phyloP scores from a whole-genome alignment of 2,888 invertebrate genomes.

The Helleia helle region DNA sequence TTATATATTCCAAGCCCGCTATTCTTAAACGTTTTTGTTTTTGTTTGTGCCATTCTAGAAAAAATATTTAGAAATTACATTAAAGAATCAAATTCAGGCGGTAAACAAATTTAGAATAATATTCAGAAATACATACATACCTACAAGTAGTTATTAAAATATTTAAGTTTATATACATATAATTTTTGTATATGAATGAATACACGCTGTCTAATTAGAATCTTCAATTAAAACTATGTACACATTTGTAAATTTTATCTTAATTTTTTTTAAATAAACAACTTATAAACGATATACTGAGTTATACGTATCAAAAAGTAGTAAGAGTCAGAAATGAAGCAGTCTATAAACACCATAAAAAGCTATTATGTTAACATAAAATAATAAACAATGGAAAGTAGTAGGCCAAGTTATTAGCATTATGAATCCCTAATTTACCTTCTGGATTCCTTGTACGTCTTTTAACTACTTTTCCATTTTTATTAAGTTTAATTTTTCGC shows the following conservation, averaged over 20 bases:
- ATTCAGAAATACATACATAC: too few species aligned
- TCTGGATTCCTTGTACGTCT: slow-evolving; percentile 64
- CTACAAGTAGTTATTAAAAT: too few species aligned
- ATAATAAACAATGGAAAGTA: slow-evolving; percentile 1
- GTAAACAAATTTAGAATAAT: too few species aligned
- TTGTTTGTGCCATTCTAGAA: slow-evolving; percentile 75
- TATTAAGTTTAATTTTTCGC: slow-evolving; percentile 63
- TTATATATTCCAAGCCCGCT: slow-evolving; percentile 70
- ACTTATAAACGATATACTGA: not conserved
- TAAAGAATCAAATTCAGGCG: too few species aligned
- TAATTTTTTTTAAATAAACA: too few species aligned
- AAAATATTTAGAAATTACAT: slow-evolving; percentile 6
- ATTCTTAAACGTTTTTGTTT: slow-evolving; percentile 71
- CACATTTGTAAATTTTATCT: too few species aligned
- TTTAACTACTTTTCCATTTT: slow-evolving; percentile 67
- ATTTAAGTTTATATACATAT: too few species aligned
- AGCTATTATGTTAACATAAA: slow-evolving; percentile 12
- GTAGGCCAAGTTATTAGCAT: slow-evolving; percentile 4
- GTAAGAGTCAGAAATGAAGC: slow-evolving; percentile 54
- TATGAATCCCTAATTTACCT: slow-evolving; percentile 38
- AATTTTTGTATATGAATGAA: too few species aligned
- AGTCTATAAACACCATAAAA: slow-evolving; percentile 13
- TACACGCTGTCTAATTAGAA: too few species aligned
- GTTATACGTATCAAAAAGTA: slow-evolving; percentile 53
- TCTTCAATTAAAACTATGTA: too few species aligned